phyloP scores from a whole-genome alignment of 2,888 invertebrate species.

The Heliothis peltigera region DNA sequence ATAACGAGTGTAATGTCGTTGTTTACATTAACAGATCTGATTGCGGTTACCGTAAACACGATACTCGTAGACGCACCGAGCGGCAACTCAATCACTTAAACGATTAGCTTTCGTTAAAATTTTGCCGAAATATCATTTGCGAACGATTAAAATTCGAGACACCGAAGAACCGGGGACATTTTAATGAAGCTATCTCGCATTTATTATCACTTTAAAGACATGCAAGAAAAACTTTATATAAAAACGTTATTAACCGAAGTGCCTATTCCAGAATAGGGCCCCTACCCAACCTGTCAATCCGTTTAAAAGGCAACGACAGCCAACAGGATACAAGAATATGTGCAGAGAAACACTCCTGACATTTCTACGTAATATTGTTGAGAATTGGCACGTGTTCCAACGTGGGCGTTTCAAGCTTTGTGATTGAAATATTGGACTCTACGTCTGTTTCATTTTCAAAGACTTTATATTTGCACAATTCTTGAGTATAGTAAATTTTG shows the following conservation, averaged over 20 bases:
- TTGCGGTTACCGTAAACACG: constrained; percentile 26
- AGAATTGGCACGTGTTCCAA: constrained; percentile 3
- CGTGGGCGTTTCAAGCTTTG: constrained; percentile 11
- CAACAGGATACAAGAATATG: constrained; percentile 24
- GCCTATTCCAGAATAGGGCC: constrained; percentile 4
- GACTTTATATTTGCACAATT: neutral
- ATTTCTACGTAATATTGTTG: constrained; percentile 15
- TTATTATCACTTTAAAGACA: neutral
- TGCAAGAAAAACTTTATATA: neutral
- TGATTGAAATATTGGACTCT: constrained; percentile 30
- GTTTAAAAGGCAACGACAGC: constrained; percentile 22
- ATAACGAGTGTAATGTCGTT: constrained; percentile 29
- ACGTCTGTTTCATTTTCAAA: constrained; percentile 5
- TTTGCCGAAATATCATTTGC: constrained; percentile 13
- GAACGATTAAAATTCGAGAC: constrained; percentile 3
- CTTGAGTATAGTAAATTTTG: no score
- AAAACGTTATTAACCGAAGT: constrained; percentile 4
- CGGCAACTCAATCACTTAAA: constrained; percentile 23
- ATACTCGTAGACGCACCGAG: constrained; percentile 13
- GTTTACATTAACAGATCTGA: constrained; percentile 36
- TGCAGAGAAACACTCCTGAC: constrained; percentile 7
- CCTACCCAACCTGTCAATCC: constrained; percentile 13
- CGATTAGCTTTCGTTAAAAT: constrained; percentile 23
- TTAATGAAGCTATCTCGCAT: neutral
- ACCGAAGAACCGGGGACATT: no score